Conservation (phyloP, 92 coral and sea anemone genomes). For the Pocillopora meandrina region DNA sequence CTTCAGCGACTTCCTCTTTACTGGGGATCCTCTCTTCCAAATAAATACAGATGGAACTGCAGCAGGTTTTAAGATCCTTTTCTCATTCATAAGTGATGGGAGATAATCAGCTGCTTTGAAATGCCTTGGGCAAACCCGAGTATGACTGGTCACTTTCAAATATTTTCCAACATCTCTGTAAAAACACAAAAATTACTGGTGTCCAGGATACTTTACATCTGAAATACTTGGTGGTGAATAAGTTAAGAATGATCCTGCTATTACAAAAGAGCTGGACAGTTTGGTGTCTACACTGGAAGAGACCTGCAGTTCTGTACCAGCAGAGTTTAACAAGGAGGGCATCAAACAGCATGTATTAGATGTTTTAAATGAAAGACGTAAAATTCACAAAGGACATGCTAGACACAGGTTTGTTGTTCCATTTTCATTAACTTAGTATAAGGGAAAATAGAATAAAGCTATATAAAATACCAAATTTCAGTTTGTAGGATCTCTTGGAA, state of each 20-base stretch:
- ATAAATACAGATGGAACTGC: slow-evolving; percentile 1
- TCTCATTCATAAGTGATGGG: background rate
- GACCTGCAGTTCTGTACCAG: slow-evolving; percentile 32
- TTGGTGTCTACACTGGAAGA: slow-evolving; percentile 36
- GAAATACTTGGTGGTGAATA: too few species aligned
- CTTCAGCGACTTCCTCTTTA: background rate
- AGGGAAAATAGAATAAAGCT: background rate
- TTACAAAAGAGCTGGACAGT: slow-evolving; percentile 23
- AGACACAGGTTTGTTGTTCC: slow-evolving; percentile 34
- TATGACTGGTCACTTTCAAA: slow-evolving; percentile 53
- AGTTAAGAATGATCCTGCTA: slow-evolving; percentile 13
- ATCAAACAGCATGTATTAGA: slow-evolving; percentile 33
- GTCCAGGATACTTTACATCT: too few species aligned
- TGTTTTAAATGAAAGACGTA: slow-evolving; percentile 35
- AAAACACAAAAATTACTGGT: too few species aligned
- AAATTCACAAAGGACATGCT: slow-evolving; percentile 27
- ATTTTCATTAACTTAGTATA: slow-evolving; percentile 17
- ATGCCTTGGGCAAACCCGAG: slow-evolving; percentile 68
- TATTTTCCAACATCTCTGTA: slow-evolving; percentile 54
- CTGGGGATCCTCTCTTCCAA: slow-evolving; percentile 6
- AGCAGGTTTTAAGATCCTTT: background rate
- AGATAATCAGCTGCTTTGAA: slow-evolving; percentile 52
- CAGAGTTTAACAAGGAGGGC: slow-evolving; percentile 34
- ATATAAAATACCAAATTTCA: background rate
- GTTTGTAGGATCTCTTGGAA: too few species aligned